Base-by-base conservation (phyloP, 2,888 invertebrate species). In the Clostera curtula region DNA sequence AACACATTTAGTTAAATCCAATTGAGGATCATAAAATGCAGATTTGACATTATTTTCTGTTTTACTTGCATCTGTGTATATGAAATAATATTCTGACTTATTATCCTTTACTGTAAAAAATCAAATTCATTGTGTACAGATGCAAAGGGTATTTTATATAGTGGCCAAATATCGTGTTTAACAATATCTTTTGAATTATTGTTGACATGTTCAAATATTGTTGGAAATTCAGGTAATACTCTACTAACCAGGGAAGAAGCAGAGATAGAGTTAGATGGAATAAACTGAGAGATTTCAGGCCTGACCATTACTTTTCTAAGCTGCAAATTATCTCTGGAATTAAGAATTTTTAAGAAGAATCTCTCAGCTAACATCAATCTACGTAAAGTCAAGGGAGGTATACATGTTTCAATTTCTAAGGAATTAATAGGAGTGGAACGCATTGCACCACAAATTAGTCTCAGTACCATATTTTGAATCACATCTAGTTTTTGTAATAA, bases 401-500 rank as follows among this genome's bases (percentile, higher is more conserved):
- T 8, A 15, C 16, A 15, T 13, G 24, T 24, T 24, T 29, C 29
- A 6, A 29, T 19, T 24, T 33, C 25, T 14, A 33, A 13, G 3
- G 29, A 24, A 21, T 21, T 29, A 18, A 28, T 29, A 10, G 32
- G 28, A 3, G 28, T 28, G n/a, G 25, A 33, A 7, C 18, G 11
- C 27, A 33, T 33, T 11, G 25, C 33, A 7, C 33, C 33, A 23
- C 25, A 21, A 15, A 33, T 29, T 2, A 33, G 8, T 15, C 26
- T 18, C 4, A 33, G 11, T 5, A 11, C 28, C 5, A 12, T 29
- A 19, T 28, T 29, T 23, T 29, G 29, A 1, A 33, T 20, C 1
- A 31, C 19, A 20, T 31, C 31, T 16, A 31, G 4, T 31, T 31
- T 31, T 11, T 16, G 8, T 5, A 31, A 10, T 10, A 24, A 16